A percentile compares a stretch with the other conserved stretches of the same genome.
These are phyloP conservation scores for Acanthosepion pharaonis DNA, from an alignment of 2,888 invertebrate genomes.

Conservation along the genomic window DNA sequence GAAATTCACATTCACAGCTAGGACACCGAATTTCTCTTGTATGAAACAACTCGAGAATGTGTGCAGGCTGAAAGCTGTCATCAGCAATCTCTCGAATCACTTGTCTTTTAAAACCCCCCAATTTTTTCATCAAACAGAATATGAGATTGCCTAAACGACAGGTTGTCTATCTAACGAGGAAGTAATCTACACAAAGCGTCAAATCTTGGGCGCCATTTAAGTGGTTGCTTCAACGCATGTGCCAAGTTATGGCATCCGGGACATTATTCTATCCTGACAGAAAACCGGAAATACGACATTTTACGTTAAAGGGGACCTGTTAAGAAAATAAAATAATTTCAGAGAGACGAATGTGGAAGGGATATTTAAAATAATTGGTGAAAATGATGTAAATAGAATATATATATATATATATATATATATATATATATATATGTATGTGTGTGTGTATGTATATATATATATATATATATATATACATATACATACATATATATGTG, in stretches of 20 bases:
- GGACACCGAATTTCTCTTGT: too few species aligned
- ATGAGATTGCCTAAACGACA: not conserved
- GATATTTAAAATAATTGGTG: too few species aligned
- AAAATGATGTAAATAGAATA: too few species aligned
- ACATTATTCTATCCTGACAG: not conserved
- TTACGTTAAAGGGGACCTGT: not conserved
- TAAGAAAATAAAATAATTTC: not conserved
- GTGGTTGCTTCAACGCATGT: not conserved
- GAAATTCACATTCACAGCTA: too few species aligned
- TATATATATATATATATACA: too few species aligned
- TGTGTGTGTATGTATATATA: too few species aligned
- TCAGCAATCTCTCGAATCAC: not conserved
- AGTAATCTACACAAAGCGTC: not conserved
- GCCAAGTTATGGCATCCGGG: not conserved
- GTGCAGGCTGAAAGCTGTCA: too few species aligned
- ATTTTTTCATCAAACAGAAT: not conserved
- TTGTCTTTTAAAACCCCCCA: not conserved
- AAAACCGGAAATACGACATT: not conserved
- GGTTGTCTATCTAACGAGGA: not conserved
- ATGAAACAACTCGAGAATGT: too few species aligned
- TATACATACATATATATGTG: too few species aligned
- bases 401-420: too few species aligned
- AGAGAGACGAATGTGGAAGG: not conserved
- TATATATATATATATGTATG: too few species aligned
- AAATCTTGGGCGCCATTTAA: not conserved